Conservation (phyloP, 2,888 invertebrate species). For the Arctia plantaginis region DNA sequence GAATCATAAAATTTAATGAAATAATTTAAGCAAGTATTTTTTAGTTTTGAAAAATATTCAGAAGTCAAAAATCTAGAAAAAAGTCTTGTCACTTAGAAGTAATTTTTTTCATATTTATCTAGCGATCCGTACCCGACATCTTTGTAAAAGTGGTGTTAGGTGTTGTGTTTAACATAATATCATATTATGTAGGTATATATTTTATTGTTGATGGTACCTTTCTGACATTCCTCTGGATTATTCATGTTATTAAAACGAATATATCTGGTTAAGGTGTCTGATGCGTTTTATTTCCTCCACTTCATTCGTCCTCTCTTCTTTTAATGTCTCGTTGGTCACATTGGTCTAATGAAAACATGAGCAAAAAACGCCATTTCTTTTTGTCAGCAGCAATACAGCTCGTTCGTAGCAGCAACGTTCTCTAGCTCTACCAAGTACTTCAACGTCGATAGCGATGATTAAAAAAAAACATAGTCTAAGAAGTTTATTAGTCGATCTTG, state of each 20-base stretch:
- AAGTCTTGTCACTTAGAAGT: not conserved
- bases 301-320: not conserved
- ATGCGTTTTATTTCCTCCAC: conserved; percentile 43
- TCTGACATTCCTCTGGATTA: conserved; percentile 78
- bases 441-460: no score
- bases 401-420: no score
- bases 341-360: not conserved
- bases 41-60: no score
- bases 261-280: conserved; percentile 68
- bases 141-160: conserved; percentile 46
- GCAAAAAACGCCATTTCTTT: not conserved
- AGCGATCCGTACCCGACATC: conserved; percentile 13
- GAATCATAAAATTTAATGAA: not conserved
- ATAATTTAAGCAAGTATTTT: no score
- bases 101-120: not conserved
- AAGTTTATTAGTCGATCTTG: no score
- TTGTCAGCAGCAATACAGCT: not conserved
- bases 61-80: not conserved
- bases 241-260: conserved; percentile 74
- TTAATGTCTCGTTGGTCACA: not conserved
- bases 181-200: conserved; percentile 42
- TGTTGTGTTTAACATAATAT: conserved; percentile 58
- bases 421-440: no score
- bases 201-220: conserved; percentile 61
- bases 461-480: no score